phyloP scores from a whole-genome alignment of 2,888 invertebrate genomes.

The Diogma glabrata region DNA sequence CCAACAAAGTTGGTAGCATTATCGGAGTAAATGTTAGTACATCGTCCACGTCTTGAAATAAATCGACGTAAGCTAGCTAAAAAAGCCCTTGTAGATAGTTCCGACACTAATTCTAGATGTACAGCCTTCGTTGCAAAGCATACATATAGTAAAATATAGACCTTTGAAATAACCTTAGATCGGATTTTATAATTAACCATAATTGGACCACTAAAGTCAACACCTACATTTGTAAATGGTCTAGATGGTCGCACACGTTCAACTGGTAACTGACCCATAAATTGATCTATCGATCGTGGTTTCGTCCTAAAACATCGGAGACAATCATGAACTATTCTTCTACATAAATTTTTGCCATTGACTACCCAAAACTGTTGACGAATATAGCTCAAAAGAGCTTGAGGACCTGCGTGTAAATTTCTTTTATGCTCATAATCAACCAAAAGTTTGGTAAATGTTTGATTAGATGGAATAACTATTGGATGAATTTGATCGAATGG shows the following conservation, averaged over 20 bases:
- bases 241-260: not conserved
- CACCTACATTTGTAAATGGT: not conserved
- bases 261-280: not conserved
- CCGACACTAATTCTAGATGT: not conserved
- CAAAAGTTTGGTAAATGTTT: not conserved
- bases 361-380: not conserved
- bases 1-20: not conserved
- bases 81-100: not conserved
- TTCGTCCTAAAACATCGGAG: not conserved
- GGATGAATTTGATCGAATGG: not conserved
- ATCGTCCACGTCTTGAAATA: not conserved
- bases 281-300: not conserved
- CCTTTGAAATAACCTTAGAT: not conserved
- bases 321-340: not conserved
- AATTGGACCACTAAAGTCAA: not conserved
- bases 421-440: not conserved
- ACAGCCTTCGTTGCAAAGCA: not conserved
- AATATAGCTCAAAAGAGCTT: not conserved
- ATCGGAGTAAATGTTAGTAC: not conserved
- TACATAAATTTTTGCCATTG: not conserved
- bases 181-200: not conserved
- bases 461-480: not conserved
- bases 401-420: not conserved
- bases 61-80: not conserved
- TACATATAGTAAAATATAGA: not conserved